Percentiles rank a stretch among this genome's conserved stretches.
Conservation (phyloP, 2,888 invertebrate genomes). For the Ochropacha duplaris region DNA sequence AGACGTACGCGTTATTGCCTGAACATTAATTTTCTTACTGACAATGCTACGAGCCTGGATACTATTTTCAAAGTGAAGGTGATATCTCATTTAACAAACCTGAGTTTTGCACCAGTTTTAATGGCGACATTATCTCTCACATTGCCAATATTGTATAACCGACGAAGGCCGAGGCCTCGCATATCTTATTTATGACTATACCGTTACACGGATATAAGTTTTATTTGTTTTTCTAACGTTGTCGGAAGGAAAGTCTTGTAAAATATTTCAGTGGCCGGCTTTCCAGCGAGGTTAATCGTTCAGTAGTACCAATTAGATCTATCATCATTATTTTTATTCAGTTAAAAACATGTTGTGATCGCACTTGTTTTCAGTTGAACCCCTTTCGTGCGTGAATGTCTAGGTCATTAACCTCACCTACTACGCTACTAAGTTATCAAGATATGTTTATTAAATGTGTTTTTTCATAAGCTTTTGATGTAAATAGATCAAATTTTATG, state of each 20-base stretch:
- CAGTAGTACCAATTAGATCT: slow-evolving; percentile 1
- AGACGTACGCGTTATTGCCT: slow-evolving; percentile 16
- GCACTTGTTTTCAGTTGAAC: background rate
- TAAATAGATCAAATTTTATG: background rate
- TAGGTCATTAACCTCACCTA: background rate
- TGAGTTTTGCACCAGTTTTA: slow-evolving; percentile 22
- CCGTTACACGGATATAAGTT: slow-evolving; percentile 14
- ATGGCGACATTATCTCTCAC: slow-evolving; percentile 22
- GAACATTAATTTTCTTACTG: slow-evolving; percentile 26
- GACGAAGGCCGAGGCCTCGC: slow-evolving; percentile 36
- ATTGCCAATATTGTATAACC: slow-evolving; percentile 21
- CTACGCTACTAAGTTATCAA: background rate
- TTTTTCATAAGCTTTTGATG: background rate
- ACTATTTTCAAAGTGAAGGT: slow-evolving; percentile 42
- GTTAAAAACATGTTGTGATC: slow-evolving; percentile 2
- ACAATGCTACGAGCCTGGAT: slow-evolving; percentile 31
- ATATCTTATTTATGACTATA: slow-evolving; percentile 18
- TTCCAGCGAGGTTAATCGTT: slow-evolving; percentile 11
- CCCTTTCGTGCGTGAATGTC: background rate
- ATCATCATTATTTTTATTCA: slow-evolving; percentile 2
- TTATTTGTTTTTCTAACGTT: slow-evolving; percentile 20
- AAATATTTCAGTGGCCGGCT: slow-evolving; percentile 7
- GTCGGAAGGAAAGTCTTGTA: slow-evolving; percentile 18
- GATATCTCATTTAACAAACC: slow-evolving; percentile 17
- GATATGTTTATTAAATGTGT: background rate